phyloP scores from a whole-genome alignment of 2,888 invertebrate species.

The Andricus quercusramuli region DNA sequence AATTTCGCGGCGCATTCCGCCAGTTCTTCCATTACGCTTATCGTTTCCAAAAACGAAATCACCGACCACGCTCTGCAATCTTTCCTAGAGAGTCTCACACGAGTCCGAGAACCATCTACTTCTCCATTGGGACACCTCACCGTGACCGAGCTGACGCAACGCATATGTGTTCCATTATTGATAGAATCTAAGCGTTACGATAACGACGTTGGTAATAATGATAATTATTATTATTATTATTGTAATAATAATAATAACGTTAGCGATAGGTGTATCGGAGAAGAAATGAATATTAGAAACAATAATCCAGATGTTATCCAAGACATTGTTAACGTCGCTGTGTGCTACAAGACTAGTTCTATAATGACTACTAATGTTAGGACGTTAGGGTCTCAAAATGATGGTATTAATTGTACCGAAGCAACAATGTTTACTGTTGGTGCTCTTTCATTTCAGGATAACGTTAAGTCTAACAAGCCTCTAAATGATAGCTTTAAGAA shows the following conservation, averaged over 20 bases:
- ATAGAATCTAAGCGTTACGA: slow-evolving; percentile 72
- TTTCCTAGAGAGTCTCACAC: slow-evolving; percentile 68
- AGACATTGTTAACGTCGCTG: slow-evolving; percentile 71
- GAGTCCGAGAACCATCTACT: slow-evolving; percentile 65
- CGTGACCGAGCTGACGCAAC: slow-evolving; percentile 75
- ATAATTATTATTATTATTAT: slow-evolving; percentile 18
- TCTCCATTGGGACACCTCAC: slow-evolving; percentile 69
- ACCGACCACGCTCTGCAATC: slow-evolving; percentile 70
- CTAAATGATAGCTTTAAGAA: slow-evolving; percentile 73
- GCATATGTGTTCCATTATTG: slow-evolving; percentile 78
- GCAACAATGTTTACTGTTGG: slow-evolving; percentile 79
- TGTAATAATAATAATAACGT: slow-evolving; percentile 57
- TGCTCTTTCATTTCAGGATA: slow-evolving; percentile 80
- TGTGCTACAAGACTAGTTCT: slow-evolving; percentile 74
- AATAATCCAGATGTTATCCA: slow-evolving; percentile 68
- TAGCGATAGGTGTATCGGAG: slow-evolving; percentile 35
- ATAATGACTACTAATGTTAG: slow-evolving; percentile 74
- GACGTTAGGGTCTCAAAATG: slow-evolving; percentile 74
- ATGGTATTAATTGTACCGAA: slow-evolving; percentile 78
- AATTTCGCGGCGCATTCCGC: slow-evolving; percentile 67
- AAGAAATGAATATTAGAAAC: slow-evolving; percentile 62
- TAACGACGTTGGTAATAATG: slow-evolving; percentile 58
- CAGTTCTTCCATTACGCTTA: slow-evolving; percentile 79
- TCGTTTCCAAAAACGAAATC: slow-evolving; percentile 76
- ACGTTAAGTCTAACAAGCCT: slow-evolving; percentile 75